Conservation (phyloP, 2,888 invertebrate genomes). For the Watsonalla cultraria region DNA sequence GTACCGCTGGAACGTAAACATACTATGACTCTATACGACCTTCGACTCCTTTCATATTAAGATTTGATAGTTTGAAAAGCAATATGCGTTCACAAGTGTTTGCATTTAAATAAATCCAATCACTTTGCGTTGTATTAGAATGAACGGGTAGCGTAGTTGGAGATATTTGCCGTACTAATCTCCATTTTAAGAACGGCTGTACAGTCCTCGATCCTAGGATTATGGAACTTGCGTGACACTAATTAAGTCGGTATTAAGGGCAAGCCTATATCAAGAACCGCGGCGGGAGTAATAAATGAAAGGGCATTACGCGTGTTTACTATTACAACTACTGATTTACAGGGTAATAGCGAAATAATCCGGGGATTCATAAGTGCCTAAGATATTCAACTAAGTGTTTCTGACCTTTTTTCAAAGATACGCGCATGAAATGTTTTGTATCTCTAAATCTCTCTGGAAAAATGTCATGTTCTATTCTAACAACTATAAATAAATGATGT, state of each 20-base stretch:
- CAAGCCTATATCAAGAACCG: constrained; percentile 74
- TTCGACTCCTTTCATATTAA: too few relatives aligned
- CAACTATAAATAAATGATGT: constrained; percentile 42
- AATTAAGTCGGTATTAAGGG: constrained; percentile 77
- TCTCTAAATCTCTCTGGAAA: too few relatives aligned
- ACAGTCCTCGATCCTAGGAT: constrained; percentile 73
- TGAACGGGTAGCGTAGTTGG: constrained; percentile 68
- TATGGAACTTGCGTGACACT: constrained; percentile 78
- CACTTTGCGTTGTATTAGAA: constrained; percentile 45
- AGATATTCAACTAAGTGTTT: background rate
- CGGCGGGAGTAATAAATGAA: constrained; percentile 75
- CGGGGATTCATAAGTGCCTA: background rate
- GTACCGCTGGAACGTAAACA: too few relatives aligned
- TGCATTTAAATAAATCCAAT: background rate
- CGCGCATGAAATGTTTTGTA: background rate
- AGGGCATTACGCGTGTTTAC: constrained; percentile 70
- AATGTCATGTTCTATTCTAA: background rate
- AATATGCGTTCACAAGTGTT: background rate
- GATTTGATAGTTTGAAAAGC: background rate
- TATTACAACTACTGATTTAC: constrained; percentile 45
- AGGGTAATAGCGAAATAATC: constrained; percentile 5
- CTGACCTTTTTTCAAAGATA: constrained; percentile 3
- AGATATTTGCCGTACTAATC: constrained; percentile 76
- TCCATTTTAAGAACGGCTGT: constrained; percentile 78
- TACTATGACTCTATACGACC: too few relatives aligned